A percentile compares a stretch with the other conserved stretches of the same genome.
Evolutionary conservation across 2,888 invertebrate genomes (phyloP).

Genomic region (Anoplius nigerrimus): DNA sequence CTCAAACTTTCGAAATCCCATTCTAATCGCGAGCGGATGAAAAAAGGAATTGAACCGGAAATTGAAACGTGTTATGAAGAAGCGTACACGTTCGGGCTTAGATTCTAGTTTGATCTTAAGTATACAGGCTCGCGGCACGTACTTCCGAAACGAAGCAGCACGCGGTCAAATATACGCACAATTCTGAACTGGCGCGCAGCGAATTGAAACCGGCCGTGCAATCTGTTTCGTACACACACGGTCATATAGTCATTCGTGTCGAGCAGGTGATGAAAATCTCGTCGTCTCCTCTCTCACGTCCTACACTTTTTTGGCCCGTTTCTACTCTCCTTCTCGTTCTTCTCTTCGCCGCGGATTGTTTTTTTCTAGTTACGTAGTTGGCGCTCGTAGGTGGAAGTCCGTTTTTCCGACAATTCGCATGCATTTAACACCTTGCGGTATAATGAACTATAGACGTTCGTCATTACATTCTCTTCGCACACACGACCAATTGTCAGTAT

Average conservation of each 20-base stretch:
- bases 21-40: too few relatives aligned
- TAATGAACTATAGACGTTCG: too few relatives aligned
- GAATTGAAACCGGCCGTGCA: slow-evolving; percentile 38
- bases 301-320: slow-evolving; percentile 3
- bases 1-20: too few relatives aligned
- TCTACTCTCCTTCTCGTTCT: neutral
- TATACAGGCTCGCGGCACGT: neutral
- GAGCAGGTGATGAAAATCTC: slow-evolving; percentile 21
- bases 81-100: too few relatives aligned
- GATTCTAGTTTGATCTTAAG: too few relatives aligned
- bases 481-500: too few relatives aligned
- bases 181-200: neutral
- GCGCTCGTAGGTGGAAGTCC: slow-evolving; percentile 18
- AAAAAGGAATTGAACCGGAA: too few relatives aligned
- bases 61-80: too few relatives aligned
- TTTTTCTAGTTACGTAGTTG: slow-evolving; percentile 21
- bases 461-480: too few relatives aligned
- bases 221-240: slow-evolving; percentile 15
- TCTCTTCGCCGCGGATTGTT: slow-evolving; percentile 10
- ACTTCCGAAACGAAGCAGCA: neutral
- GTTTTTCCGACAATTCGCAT: neutral
- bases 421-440: too few relatives aligned
- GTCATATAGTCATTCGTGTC: slow-evolving; percentile 34
- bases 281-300: neutral
- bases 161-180: too few relatives aligned